Evolutionary conservation across 2,797 vertebrate species (phyloP).

Genomic region (Muscicapa comitata): DNA sequence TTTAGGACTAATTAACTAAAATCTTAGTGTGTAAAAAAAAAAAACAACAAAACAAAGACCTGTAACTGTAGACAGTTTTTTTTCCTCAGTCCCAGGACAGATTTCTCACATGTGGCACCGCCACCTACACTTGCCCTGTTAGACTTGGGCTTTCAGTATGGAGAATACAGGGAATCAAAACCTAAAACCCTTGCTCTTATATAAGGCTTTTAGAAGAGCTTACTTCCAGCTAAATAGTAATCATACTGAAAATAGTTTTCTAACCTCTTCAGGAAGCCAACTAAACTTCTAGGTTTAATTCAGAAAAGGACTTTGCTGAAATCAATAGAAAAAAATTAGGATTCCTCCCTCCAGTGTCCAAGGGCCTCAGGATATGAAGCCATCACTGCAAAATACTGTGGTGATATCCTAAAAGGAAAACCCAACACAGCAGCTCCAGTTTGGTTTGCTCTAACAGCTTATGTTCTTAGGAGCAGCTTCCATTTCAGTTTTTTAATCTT

Average conservation of each 20-base stretch:
- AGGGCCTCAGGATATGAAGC: background rate
- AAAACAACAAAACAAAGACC: background rate
- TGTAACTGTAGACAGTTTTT: background rate
- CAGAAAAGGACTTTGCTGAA: background rate
- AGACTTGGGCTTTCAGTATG: background rate
- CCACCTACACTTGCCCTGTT: background rate
- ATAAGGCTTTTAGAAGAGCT: background rate
- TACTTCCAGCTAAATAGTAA: background rate
- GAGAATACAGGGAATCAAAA: background rate
- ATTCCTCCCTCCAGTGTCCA: background rate
- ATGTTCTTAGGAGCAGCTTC: background rate
- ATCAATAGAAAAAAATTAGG: background rate
- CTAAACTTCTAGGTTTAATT: background rate
- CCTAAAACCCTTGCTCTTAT: background rate
- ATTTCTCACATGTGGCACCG: rapidly evolving
- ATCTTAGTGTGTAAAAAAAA: background rate
- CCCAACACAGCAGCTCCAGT: background rate
- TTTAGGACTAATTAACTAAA: background rate
- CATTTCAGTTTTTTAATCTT: background rate
- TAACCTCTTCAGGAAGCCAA: background rate
- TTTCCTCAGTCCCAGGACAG: background rate
- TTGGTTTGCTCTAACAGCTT: background rate
- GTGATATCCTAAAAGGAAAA: background rate
- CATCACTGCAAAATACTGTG: background rate
- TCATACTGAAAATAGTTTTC: background rate